Base-by-base conservation (phyloP, 2,113 vertebrate species). In the Anarrhichthys ocellatus region DNA sequence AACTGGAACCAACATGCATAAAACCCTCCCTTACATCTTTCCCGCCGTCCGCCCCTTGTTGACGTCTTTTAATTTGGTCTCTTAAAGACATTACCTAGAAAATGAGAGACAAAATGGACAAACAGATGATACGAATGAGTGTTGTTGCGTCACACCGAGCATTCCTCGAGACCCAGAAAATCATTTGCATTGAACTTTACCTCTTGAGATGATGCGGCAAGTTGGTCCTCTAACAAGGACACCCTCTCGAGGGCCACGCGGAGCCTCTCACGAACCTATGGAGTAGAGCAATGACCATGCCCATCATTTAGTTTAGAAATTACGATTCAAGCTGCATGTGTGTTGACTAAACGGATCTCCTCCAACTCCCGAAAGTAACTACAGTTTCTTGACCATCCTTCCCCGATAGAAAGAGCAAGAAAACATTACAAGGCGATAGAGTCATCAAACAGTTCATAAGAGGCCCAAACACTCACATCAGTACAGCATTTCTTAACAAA, bases 201-300 rank as follows among this genome's bases (percentile, higher is more conserved):
- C 96, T 99, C 97, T 91, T 97, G 96, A 89, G 97, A 96, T 83
- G 97, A 97, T 0, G 96, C 86, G 81, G 96, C 96, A 38, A 98
- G 92, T 88, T 99, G 96, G 78, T 99, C 97, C 87, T 99, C 97
- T 50, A 99, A 89, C 77, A 96, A 93, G 0, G 97, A 95, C 64
- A 99, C 97, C 61, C 97, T 91, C 90, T 99, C 97, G 54, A 99
- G 94, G 2, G 97, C 97, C 89, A 99, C 97, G 18, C 97, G 96
- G 78, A 99, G 93, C 80, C 97, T 92, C 91, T 99, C 97, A 79
- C 97, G 94, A 18, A 99, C 97, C 97, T 99, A 88, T 32, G 58
- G 22, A 7, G 54, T 13, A 62, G 24, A 50, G 44, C 50, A 71
- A 36, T n/a, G 2, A 27, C 50, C 32, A 4, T 14, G 6, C 38